Evolutionary conservation across 1,140 invertebrate genomes (phyloP), one percentile per base, ranked within the genome.

Genomic region (Drosophila pallidifrons): DNA sequence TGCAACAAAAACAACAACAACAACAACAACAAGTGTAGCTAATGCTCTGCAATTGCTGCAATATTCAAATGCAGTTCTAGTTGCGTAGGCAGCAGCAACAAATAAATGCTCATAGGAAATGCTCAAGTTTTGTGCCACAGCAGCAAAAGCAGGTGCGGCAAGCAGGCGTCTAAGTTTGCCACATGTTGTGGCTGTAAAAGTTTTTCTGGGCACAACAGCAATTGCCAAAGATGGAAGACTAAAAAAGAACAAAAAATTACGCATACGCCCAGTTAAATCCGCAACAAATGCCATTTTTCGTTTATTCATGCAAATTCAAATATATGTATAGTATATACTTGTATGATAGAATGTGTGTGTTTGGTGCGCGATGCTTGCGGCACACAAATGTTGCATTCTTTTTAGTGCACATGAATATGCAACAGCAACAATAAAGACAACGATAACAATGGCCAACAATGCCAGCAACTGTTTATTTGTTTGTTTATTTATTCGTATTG

Each of bases 121-220:
- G 78, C 72, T 85, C 65, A 81, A 82, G 65, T 67, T 73, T 66
- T 43, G 60, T 28, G n/a, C 7, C 45, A 25, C 13, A 4, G 45
- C 7, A 43, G 28, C 8, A 54, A 15, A 38, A 51, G 47, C 25
- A 13, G 13, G 46, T n/a, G n/a, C 5, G 6, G 30, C 64, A 28
- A 3, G 10, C 20, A 60, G 52, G 59, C 51, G 66, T 38, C 73
- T 65, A 87, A 77, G 65, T 68, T 73, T 74, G 72, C 82, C 83
- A 82, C 79, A 82, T 86, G 82, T 78, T 86, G 78, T 81, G 66
- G 81, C 61, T 77, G 41, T 13, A 51, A 60, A 86, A 86, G 54
- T 68, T 81, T 86, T 58, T 28, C n/a, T 32, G 25, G 15, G 20
- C 15, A 11, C 38, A 38, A 3, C 35, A 38, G n/a, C 7, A 13